phyloP scores from a whole-genome alignment of 1,140 invertebrate species.

The Anthonomus grandis region DNA sequence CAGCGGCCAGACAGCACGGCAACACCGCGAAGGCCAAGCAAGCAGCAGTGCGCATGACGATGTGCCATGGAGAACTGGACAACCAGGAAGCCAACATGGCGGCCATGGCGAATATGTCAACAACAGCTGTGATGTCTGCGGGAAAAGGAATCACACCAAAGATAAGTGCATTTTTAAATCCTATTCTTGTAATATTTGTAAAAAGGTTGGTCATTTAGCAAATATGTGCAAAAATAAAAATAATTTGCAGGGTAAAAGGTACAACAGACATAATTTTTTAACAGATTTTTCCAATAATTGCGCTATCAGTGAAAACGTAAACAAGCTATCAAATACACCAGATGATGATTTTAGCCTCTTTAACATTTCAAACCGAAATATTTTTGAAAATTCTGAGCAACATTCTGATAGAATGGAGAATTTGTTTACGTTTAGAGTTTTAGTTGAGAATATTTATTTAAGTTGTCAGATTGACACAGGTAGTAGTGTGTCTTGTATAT shows the following conservation, averaged over 20 bases:
- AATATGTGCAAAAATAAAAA: not conserved
- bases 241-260: not conserved
- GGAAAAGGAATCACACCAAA: too few species aligned
- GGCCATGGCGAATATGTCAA: too few species aligned
- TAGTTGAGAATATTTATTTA: not conserved
- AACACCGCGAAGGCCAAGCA: too few species aligned
- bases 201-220: too few species aligned
- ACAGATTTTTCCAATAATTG: not conserved
- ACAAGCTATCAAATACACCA: too few species aligned
- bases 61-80: too few species aligned
- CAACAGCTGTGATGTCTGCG: too few species aligned
- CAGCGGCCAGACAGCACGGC: too few species aligned
- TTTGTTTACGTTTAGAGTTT: not conserved
- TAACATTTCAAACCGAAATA: not conserved
- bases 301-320: not conserved
- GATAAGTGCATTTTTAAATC: not conserved
- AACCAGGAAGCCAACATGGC: too few species aligned
- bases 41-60: too few species aligned
- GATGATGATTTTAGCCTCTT: not conserved
- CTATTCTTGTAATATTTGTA: not conserved
- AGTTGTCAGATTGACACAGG: not conserved
- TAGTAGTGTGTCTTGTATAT: not conserved
- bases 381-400: not conserved
- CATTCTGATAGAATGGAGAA: not conserved
- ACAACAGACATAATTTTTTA: not conserved